Evolutionary conservation across 2,888 invertebrate genomes (phyloP), one percentile per base, ranked within the genome.

Genomic region (Drosophila falleni): DNA sequence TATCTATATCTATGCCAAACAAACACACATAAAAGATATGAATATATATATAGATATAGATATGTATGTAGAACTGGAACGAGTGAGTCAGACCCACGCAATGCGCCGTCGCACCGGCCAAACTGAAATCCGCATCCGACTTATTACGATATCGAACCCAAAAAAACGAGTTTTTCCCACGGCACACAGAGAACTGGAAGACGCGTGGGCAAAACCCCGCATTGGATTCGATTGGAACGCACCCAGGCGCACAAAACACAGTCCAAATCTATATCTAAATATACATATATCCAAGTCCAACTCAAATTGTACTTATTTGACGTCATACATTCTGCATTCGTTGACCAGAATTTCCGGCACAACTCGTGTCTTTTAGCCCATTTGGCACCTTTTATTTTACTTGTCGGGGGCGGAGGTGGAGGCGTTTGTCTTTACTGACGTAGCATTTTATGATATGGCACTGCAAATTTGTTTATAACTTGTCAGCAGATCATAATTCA

Each of bases 11-110:
- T 61, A 37, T 26, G 44, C 55, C 56, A 58, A 51, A n/a, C 19
- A 46, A 42, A 46, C 19, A 59, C 3, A 46, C 23, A n/a, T n/a
- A 47, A 53, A 16, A n/a, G 39, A 11, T 29, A 53, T 54, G 10
- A 39, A 16, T 53, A 41, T 41, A 41, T 41, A 26, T 35, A 35
- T 13, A 39, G 9, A 15, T 53, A 8, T 19, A 39, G 10, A n/a
- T 13, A 16, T 9, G 6, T 39, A 41, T 29, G 44, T 55, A 66
- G 73, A 79, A 71, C 56, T 78, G 70, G 71, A 61, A 61, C 58
- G 56, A 47, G 62, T 85, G 81, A 84, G 71, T 85, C 88, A 78
- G 65, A 66, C 85, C 80, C 88, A 87, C 74, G 88, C 85, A 74
- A 82, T 82, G 67, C 80, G 69, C 58, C 67, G 80, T 67, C 64